Evolutionary conservation across 2,888 invertebrate genomes (phyloP), one percentile per base, ranked within the genome.

Genomic region (Anoplius nigerrimus): DNA sequence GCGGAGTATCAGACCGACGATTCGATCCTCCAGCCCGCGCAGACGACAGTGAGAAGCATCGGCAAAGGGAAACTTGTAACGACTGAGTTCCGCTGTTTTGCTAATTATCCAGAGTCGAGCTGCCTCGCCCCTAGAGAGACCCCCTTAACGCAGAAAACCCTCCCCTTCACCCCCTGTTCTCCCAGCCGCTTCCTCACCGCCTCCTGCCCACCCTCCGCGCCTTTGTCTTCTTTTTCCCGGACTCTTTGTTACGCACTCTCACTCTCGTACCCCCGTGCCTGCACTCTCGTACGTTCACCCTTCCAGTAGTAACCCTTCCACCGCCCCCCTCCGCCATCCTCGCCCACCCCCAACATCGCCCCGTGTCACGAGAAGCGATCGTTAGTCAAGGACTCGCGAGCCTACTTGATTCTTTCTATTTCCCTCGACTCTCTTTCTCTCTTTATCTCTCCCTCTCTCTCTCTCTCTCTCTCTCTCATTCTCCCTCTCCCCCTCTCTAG

Each of bases 61-160:
- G 62, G 57, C 64, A 71, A 69, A 75, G 71, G 74, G 66, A 66
- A 75, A 74, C 74, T 76, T 65, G 71, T 78, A 83, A 83, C 77
- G 79, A 77, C 69, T 73, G 59, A 82, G 77, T 82, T 82, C 83
- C 81, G 76, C 78, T 83, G 80, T 83, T 82, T 81, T 80, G 76
- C 81, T 83, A 82, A 82, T 82, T 82, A 83, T 80, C 74, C 80
- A 75, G 72, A 66, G 75, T 78, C 73, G 76, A 69, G 66, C 66
- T 63, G 75, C 71, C 74, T 6, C 34, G 34, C 34, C 34, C 34
- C 34, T 8, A 34, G 34, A 34, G 34, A 34, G 11, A 34, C 34
- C 34, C n/a, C 34, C 11, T 34, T 8, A 34, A 3, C 34, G 11
- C n/a, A n/a, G n/a, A n/a, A 62, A 13, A 42, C 3, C 42, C 67